phyloP scores from a whole-genome alignment of 2,888 invertebrate genomes.

The Trichogramma dendrolimi region DNA sequence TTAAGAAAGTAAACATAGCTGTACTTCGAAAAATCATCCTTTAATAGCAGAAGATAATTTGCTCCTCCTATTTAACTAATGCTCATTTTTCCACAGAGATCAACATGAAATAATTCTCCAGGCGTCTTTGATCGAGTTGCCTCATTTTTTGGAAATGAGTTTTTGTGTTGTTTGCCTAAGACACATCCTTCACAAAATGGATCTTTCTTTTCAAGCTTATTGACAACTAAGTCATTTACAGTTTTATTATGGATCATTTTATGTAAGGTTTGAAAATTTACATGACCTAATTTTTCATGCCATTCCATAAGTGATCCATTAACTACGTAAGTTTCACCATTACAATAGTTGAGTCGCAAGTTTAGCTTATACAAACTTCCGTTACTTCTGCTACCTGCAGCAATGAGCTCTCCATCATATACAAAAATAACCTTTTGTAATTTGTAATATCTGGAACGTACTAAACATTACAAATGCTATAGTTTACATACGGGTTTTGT shows the following conservation, averaged over 20 bases:
- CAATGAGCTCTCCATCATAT: constrained; percentile 6
- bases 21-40: constrained; percentile 20
- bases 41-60: constrained; percentile 13
- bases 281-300: constrained; percentile 24
- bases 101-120: constrained; percentile 20
- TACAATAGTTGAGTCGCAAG: neutral
- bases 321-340: neutral
- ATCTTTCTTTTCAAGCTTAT: constrained; percentile 3
- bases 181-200: constrained; percentile 16
- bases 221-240: no score
- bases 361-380: constrained; percentile 22
- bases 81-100: constrained; percentile 17
- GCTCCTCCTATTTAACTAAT: constrained; percentile 8
- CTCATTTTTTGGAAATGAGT: constrained; percentile 11
- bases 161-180: constrained; percentile 17
- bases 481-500: neutral
- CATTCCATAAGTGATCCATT: constrained; percentile 11
- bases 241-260: no score
- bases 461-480: constrained; percentile 15
- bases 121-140: constrained; percentile 6
- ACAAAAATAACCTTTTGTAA: constrained; percentile 16
- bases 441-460: constrained; percentile 22
- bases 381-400: constrained; percentile 14
- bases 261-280: constrained; percentile 20
- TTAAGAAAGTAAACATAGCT: constrained; percentile 15